phyloP scores from a whole-genome alignment of 2,797 vertebrate species.

The Cryptoblepharus egeriae region DNA sequence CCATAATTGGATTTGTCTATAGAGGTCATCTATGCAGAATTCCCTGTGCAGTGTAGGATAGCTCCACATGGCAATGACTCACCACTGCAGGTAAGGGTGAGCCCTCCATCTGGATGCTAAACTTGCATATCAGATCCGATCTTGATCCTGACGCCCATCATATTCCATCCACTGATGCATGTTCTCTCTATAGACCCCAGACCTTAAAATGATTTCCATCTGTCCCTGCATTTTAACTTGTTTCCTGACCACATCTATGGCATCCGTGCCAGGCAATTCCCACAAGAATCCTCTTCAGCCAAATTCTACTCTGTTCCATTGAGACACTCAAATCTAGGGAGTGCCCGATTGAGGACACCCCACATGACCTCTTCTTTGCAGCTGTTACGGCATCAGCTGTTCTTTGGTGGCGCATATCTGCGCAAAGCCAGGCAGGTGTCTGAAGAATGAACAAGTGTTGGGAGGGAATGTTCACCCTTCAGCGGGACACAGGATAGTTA shows the following conservation, averaged over 20 bases:
- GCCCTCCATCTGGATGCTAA: neutral
- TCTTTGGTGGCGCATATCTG: neutral
- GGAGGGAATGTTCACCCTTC: constrained; percentile 7
- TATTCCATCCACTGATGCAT: neutral
- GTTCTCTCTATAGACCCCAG: neutral
- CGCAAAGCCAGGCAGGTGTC: neutral
- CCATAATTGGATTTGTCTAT: neutral
- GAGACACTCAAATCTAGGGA: constrained; percentile 1
- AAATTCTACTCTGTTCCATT: neutral
- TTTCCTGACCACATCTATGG: neutral
- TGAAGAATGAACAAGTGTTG: neutral
- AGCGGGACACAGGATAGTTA: neutral
- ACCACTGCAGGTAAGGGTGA: neutral
- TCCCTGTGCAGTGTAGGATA: neutral
- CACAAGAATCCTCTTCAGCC: neutral
- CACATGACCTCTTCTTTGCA: neutral
- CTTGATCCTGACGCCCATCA: neutral
- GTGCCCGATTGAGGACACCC: neutral
- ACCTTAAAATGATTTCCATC: neutral
- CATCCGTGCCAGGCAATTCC: neutral
- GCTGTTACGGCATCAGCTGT: constrained; percentile 1
- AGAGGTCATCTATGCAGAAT: neutral
- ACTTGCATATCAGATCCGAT: neutral
- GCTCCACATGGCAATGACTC: neutral
- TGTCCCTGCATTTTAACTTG: neutral